Evolutionary conservation across 2,113 vertebrate species (phyloP).

Genomic region (Megaceryle maxima): DNA sequence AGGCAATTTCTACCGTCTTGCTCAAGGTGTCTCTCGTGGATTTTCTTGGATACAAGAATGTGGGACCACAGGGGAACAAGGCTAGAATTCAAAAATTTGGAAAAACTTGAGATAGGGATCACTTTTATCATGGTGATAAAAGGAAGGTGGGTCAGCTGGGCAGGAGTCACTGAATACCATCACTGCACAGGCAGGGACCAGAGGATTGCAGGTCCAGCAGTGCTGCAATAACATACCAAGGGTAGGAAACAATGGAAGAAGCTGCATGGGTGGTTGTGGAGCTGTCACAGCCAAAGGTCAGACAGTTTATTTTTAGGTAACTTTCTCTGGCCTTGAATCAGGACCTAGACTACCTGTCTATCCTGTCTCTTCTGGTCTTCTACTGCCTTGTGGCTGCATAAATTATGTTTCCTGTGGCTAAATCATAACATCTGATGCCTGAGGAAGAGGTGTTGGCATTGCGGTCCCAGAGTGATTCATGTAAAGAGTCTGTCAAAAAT

Average conservation of each 20-base stretch:
- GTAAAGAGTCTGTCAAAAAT: background rate
- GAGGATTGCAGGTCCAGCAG: background rate
- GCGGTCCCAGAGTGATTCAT: background rate
- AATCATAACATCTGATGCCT: background rate
- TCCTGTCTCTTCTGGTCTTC: background rate
- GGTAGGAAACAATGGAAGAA: background rate
- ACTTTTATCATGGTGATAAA: background rate
- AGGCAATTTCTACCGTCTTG: background rate
- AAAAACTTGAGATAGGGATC: background rate
- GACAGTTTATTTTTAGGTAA: background rate
- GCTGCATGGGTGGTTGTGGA: background rate
- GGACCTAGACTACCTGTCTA: background rate
- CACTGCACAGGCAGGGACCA: background rate
- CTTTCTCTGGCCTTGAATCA: background rate
- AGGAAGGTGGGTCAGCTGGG: background rate
- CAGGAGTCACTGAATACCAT: background rate
- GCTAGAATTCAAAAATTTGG: background rate
- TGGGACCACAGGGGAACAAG: background rate
- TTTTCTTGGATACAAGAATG: background rate
- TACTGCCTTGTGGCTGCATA: background rate
- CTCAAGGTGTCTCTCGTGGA: accelerated
- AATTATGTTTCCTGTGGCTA: background rate
- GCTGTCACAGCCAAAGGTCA: background rate
- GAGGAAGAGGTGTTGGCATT: background rate
- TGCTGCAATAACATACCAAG: background rate